These are phyloP conservation scores for Muschampia plurimacula DNA, from an alignment of 2,888 invertebrate genomes.

Conservation along the genomic window DNA sequence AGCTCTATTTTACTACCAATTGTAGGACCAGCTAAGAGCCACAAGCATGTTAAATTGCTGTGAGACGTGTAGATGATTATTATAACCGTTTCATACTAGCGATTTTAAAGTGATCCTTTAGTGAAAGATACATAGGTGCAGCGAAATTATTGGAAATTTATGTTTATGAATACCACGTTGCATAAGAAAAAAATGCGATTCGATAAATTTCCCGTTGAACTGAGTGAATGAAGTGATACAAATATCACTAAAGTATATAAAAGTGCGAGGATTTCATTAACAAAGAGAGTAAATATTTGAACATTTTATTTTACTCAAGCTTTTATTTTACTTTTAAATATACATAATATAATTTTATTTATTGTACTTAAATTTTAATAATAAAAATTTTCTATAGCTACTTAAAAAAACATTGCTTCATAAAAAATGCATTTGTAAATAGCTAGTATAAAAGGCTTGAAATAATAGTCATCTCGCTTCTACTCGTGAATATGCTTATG, in stretches of 20 bases:
- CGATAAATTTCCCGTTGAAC: too few species aligned
- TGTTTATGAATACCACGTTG: background rate
- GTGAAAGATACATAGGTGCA: background rate
- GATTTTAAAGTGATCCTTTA: background rate
- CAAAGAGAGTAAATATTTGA: too few species aligned
- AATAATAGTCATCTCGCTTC: background rate
- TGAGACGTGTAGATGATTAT: constrained; percentile 53
- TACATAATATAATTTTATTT: too few species aligned
- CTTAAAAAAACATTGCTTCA: background rate
- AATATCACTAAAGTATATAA: too few species aligned
- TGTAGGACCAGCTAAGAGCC: constrained; percentile 51
- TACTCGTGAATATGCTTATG: constrained; percentile 1
- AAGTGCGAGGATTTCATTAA: too few species aligned
- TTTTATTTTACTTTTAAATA: too few species aligned
- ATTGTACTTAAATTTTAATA: background rate
- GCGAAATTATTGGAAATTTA: background rate
- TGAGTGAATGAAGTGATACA: too few species aligned
- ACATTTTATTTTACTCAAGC: too few species aligned
- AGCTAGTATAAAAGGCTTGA: constrained; percentile 18
- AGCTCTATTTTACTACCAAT: constrained; percentile 45
- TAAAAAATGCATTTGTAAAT: background rate
- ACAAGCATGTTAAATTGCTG: constrained; percentile 50
- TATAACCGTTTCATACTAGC: constrained; percentile 51
- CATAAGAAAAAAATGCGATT: too few species aligned
- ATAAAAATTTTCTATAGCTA: background rate